phyloP scores from a whole-genome alignment of 1,140 invertebrate genomes.

The Ridgeia piscesae region DNA sequence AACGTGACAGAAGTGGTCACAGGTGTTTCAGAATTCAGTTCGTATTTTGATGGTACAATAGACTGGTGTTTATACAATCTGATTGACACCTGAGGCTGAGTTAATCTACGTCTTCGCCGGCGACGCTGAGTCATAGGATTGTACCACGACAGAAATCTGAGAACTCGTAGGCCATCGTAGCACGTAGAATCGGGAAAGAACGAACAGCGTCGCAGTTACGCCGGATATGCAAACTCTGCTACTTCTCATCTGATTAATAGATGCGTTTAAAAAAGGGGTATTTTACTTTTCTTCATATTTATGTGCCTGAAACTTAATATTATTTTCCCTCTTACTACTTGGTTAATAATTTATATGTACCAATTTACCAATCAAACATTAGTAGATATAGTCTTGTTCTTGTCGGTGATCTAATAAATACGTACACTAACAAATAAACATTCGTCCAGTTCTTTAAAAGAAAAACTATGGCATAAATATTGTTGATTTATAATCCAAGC shows the following conservation, averaged over 20 bases:
- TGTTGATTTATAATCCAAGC: neutral
- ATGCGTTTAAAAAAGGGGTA: constrained; percentile 1
- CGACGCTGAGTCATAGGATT: neutral
- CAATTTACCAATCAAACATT: neutral
- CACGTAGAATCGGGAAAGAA: neutral
- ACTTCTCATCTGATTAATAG: neutral
- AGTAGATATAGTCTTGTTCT: neutral
- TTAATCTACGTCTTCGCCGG: neutral
- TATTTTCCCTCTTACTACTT: neutral
- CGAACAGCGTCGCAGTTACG: neutral
- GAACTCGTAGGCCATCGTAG: neutral
- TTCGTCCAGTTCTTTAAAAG: too few relatives aligned
- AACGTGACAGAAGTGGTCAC: neutral
- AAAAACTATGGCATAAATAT: neutral
- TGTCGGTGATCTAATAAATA: too few relatives aligned
- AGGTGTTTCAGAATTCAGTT: neutral
- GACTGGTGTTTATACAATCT: neutral
- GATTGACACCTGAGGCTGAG: neutral
- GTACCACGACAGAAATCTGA: neutral
- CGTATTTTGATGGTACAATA: neutral
- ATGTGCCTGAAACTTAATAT: neutral
- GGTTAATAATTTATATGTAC: neutral
- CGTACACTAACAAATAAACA: too few relatives aligned
- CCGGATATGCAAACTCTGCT: neutral
- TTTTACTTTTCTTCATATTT: neutral